A percentile compares a stretch with the other conserved stretches of the same genome.
Evolutionary conservation across 2,888 invertebrate genomes (phyloP).

Genomic region (Coelinius sp.): DNA sequence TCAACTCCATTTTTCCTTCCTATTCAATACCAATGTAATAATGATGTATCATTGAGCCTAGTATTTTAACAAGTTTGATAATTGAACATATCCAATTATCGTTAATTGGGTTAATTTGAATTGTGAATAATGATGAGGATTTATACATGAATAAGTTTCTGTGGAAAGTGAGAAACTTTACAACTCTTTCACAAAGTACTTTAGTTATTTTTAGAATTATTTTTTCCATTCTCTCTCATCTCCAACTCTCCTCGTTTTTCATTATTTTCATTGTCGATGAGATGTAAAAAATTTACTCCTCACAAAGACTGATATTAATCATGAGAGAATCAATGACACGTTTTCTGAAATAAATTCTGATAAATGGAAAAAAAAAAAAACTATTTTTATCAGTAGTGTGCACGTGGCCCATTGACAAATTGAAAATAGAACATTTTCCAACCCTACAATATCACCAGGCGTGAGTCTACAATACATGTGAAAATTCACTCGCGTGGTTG

Average conservation of each 20-base stretch:
- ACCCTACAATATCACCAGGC: conserved; percentile 31
- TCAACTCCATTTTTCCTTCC: not conserved
- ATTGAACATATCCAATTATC: conserved; percentile 33
- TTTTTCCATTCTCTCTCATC: not conserved
- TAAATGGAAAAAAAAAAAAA: not conserved
- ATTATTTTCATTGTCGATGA: too few species aligned
- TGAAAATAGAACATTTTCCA: conserved; percentile 21
- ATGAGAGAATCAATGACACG: not conserved
- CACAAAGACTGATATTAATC: too few species aligned
- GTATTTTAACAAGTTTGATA: conserved; percentile 37
- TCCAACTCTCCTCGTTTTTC: not conserved
- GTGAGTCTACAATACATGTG: conserved; percentile 25
- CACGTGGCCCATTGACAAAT: conserved; percentile 8
- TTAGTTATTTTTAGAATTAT: not conserved
- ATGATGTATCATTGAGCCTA: conserved; percentile 25
- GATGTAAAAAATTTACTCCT: too few species aligned
- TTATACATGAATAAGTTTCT: conserved; percentile 21
- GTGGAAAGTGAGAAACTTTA: not conserved
- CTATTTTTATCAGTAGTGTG: not conserved
- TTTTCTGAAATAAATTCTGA: not conserved
- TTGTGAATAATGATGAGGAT: conserved; percentile 22
- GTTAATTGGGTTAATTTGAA: conserved; percentile 52
- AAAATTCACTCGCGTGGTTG: conserved; percentile 16
- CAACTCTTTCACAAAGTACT: conserved; percentile 16
- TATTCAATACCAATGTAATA: not conserved